These are phyloP conservation scores for Cephonodes hylas DNA, from an alignment of 2,888 invertebrate species.

Conservation along the genomic window DNA sequence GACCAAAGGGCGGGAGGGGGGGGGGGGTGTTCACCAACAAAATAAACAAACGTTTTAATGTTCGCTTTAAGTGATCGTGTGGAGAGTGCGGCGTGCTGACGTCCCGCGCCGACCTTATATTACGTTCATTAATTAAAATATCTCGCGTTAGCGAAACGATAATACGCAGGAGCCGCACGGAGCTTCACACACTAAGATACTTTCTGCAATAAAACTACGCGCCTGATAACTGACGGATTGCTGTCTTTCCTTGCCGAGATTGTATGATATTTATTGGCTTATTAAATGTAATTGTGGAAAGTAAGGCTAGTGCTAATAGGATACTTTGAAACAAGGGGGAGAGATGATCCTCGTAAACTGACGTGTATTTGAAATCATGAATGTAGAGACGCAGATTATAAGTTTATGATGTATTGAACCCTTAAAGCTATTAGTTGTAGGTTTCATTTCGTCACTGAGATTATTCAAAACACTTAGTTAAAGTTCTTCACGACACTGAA, in stretches of 20 bases:
- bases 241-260: neutral
- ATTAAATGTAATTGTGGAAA: neutral
- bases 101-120: neutral
- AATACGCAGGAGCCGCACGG: constrained; percentile 7
- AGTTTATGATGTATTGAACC: no score
- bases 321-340: no score
- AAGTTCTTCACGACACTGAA: no score
- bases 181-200: neutral
- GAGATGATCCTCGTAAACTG: no score
- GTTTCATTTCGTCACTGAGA: no score
- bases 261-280: neutral
- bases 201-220: neutral
- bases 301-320: no score
- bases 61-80: neutral
- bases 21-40: neutral
- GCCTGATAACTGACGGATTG: neutral
- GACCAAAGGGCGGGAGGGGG: neutral
- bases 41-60: constrained; percentile 8
- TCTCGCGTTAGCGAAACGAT: constrained; percentile 26
- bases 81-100: no score
- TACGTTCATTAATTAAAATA: constrained; percentile 3
- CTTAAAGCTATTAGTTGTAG: no score
- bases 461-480: no score
- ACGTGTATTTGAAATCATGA: neutral
- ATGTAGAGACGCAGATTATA: no score